Conservation (phyloP, 2,113 vertebrate genomes). For the Rissa tridactyla region DNA sequence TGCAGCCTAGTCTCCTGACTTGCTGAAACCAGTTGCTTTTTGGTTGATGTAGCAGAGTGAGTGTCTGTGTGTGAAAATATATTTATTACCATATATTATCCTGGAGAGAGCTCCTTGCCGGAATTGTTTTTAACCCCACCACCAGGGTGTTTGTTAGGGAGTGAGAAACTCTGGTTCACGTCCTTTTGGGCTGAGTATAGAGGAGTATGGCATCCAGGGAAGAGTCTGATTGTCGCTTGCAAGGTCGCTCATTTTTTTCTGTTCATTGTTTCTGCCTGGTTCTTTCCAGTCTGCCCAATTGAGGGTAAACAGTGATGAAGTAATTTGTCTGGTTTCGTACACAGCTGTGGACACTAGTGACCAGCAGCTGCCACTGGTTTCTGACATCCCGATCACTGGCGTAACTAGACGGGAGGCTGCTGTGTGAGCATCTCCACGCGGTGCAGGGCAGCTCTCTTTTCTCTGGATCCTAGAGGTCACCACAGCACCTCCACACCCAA, state of each 20-base stretch:
- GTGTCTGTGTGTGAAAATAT: not conserved
- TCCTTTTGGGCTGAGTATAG: not conserved
- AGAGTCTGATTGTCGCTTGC: not conserved
- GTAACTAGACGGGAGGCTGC: not conserved
- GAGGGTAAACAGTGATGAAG: not conserved
- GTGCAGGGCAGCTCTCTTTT: not conserved
- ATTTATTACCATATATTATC: not conserved
- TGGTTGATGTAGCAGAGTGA: not conserved
- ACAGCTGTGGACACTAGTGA: fast-evolving
- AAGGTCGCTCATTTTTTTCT: not conserved
- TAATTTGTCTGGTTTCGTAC: not conserved
- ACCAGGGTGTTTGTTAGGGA: not conserved
- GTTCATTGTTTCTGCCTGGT: not conserved
- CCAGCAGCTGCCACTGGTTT: not conserved
- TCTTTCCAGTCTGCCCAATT: not conserved
- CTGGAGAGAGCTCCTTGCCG: not conserved
- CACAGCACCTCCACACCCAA: fast-evolving
- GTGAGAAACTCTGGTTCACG: not conserved
- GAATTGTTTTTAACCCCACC: not conserved
- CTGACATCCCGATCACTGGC: not conserved
- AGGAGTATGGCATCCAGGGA: not conserved
- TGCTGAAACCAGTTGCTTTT: not conserved
- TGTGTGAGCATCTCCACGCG: not conserved
- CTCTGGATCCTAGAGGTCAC: not conserved
- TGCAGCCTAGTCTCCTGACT: not conserved